Conservation (phyloP, 2,888 invertebrate genomes). For the Rotaria magnacalcarata region DNA sequence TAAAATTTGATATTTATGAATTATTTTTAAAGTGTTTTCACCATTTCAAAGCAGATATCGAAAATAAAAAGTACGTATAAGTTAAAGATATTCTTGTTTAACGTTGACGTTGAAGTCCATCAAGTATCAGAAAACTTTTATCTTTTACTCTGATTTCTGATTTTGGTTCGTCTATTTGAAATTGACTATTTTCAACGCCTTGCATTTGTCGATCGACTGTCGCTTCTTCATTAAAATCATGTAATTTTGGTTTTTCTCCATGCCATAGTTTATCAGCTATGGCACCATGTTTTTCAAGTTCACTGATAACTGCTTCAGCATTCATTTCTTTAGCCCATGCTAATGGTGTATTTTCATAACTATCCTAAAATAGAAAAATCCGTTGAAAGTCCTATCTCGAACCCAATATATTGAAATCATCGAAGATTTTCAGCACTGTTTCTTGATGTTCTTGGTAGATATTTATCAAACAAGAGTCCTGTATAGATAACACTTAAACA, state of each 20-base stretch:
- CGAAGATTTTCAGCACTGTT: too few relatives aligned
- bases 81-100: neutral
- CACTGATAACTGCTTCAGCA: neutral
- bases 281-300: neutral
- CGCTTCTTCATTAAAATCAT: neutral
- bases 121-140: neutral
- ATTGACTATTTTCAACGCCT: neutral
- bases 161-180: neutral
- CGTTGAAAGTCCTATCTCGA: too few relatives aligned
- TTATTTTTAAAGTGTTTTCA: too few relatives aligned
- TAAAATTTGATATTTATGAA: too few relatives aligned
- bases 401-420: too few relatives aligned
- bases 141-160: neutral
- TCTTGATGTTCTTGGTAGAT: too few relatives aligned
- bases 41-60: too few relatives aligned
- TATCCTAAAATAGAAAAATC: neutral
- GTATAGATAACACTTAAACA: too few relatives aligned
- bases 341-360: neutral
- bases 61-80: too few relatives aligned
- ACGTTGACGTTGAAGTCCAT: neutral
- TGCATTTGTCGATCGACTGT: neutral
- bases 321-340: slow-evolving; percentile 8
- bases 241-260: neutral
- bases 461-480: too few relatives aligned
- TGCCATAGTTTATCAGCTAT: neutral